Evolutionary conservation across 2,888 invertebrate genomes (phyloP), one percentile per base, ranked within the genome.

Genomic region (Capitulum mitella): DNA sequence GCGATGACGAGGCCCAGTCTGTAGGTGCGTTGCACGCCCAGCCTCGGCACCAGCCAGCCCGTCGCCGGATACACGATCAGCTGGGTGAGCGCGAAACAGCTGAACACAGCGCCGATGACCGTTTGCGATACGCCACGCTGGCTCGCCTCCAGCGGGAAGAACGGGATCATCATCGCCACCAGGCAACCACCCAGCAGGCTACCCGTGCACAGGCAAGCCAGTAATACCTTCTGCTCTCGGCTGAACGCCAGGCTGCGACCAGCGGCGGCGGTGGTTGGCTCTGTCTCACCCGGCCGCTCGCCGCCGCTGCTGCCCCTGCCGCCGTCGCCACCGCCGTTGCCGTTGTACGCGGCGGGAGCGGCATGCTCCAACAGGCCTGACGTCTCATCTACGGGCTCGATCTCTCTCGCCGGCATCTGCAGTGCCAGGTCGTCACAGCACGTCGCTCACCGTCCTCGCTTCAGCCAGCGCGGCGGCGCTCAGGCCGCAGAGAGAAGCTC

Each of bases 31-130:
- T 16, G 29, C 46, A 32, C 76, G n/a, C 76, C 76, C 5, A 76
- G 14, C 0, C 76, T 5, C 16, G 76, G 76, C 46, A 76, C 76
- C 29, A 46, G 46, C 8, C 76, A 29, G 6, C 76, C 46, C 29
- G 32, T 46, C 29, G 29, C 1, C 32, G 76, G 76, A 32, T 46
- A 76, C 29, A 16, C 46, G 12, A 76, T 19, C 46, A 76, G 29
- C 76, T 76, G 76, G 19, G 76, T 32, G 46, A 14, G 43, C n/a
- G 76, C 76, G 46, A 76, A 76, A 8, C 76, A 46, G 76, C 76
- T 76, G 46, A 76, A 76, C 43, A 76, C 76, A 1, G 46, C 76
- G 76, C 46, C 46, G 6, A 32, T 76, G 29, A 76, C 29, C 12
- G 76, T 76, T 32, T 76, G 29, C 3, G 76, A 76, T 14, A 76